phyloP scores from a whole-genome alignment of 1,140 invertebrate genomes.

The Nasonia vitripennis region DNA sequence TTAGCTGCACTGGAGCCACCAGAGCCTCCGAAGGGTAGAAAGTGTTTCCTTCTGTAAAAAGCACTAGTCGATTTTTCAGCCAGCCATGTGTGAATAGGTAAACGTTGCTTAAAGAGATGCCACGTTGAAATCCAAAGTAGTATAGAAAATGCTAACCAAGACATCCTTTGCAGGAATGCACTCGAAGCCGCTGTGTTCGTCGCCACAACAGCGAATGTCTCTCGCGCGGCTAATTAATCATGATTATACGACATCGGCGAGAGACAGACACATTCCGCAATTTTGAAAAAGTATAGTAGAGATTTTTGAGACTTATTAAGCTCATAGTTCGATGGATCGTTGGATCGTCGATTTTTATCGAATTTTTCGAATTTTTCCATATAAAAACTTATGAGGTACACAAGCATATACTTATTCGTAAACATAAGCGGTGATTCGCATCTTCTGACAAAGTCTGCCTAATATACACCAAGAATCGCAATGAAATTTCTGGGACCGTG shows the following conservation, averaged over 20 bases:
- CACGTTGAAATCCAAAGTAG: background rate
- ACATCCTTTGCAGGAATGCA: slow-evolving; percentile 37
- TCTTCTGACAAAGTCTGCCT: slow-evolving; percentile 39
- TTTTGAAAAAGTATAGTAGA: slow-evolving; percentile 46
- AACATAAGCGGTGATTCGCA: slow-evolving; percentile 37
- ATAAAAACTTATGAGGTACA: slow-evolving; percentile 44
- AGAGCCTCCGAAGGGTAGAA: slow-evolving; percentile 92
- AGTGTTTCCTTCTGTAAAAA: slow-evolving; percentile 90
- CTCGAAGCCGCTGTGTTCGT: slow-evolving; percentile 54
- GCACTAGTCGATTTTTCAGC: slow-evolving; percentile 48
- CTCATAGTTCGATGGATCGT: slow-evolving; percentile 35
- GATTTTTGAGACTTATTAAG: slow-evolving; percentile 45
- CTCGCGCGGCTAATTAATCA: slow-evolving; percentile 39
- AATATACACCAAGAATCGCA: slow-evolving; percentile 46
- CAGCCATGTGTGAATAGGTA: slow-evolving; percentile 49
- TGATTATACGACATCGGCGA: slow-evolving; percentile 42
- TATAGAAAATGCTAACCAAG: background rate
- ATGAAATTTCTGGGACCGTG: slow-evolving; percentile 46
- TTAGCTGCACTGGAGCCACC: slow-evolving; percentile 97
- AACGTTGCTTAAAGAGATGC: background rate
- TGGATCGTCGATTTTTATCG: slow-evolving; percentile 42
- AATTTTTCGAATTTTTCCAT: slow-evolving; percentile 11
- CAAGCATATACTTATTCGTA: slow-evolving; percentile 46
- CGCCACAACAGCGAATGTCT: slow-evolving; percentile 53
- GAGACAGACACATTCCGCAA: slow-evolving; percentile 53